These are phyloP conservation scores for Alligator sinensis DNA, from an alignment of 2,113 vertebrate species.

Conservation along the genomic window DNA sequence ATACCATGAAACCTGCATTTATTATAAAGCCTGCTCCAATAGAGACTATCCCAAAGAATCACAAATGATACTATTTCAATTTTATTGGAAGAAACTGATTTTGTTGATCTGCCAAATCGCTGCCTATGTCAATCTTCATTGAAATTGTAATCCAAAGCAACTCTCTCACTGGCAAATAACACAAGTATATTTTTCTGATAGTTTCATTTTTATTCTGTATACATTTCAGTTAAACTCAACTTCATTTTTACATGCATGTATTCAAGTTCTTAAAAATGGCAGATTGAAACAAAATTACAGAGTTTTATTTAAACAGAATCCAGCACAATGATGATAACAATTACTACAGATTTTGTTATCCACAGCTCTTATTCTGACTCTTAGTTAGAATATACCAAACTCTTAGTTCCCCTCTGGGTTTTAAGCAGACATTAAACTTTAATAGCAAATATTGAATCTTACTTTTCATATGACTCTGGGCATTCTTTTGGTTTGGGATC, in stretches of 20 bases:
- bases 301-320: accelerated
- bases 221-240: not conserved
- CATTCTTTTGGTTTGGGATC: not conserved
- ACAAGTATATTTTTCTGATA: not conserved
- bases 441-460: too few species aligned
- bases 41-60: not conserved
- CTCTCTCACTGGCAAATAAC: not conserved
- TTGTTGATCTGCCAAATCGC: not conserved
- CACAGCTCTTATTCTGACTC: not conserved
- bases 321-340: not conserved
- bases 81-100: not conserved
- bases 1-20: not conserved
- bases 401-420: not conserved
- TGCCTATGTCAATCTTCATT: not conserved
- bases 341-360: not conserved
- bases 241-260: not conserved
- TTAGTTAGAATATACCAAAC: not conserved
- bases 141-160: not conserved
- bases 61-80: not conserved
- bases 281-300: not conserved
- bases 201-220: not conserved
- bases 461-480: not conserved
- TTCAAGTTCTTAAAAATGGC: not conserved
- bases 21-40: not conserved
- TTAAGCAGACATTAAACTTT: not conserved